These are phyloP conservation scores for Ptiloglossa arizonensis DNA, from an alignment of 1,140 invertebrate genomes.

Conservation along the genomic window DNA sequence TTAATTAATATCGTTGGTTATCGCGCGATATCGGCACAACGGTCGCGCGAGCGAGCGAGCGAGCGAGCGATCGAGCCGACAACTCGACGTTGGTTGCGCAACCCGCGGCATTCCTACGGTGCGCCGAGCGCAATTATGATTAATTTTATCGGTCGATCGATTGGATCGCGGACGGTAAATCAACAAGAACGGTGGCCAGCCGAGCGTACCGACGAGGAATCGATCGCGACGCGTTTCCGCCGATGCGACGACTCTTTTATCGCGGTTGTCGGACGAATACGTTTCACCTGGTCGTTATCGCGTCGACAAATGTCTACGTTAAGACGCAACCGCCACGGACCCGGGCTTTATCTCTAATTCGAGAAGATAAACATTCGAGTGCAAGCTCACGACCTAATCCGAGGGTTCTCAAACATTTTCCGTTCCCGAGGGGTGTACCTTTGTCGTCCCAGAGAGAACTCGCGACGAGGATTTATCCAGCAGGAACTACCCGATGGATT, in stretches of 20 bases:
- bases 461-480: no score
- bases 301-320: conserved; percentile 13
- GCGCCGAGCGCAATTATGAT: conserved; percentile 50
- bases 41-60: no score
- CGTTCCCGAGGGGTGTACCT: no score
- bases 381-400: not conserved
- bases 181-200: conserved; percentile 39
- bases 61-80: not conserved
- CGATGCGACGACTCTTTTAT: not conserved
- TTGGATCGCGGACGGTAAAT: conserved; percentile 43
- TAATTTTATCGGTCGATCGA: conserved; percentile 50
- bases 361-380: conserved; percentile 7
- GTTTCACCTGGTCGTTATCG: conserved; percentile 37
- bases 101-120: conserved; percentile 34
- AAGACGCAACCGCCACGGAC: not conserved
- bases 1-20: conserved; percentile 42
- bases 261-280: not conserved
- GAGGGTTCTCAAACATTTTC: no score
- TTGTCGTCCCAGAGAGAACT: no score
- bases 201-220: not conserved
- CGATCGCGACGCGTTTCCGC: not conserved
- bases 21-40: not conserved
- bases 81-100: conserved; percentile 28
- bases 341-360: conserved; percentile 30
- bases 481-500: no score